These are phyloP conservation scores for Laticauda colubrina DNA, from an alignment of 2,113 vertebrate genomes.

Conservation along the genomic window DNA sequence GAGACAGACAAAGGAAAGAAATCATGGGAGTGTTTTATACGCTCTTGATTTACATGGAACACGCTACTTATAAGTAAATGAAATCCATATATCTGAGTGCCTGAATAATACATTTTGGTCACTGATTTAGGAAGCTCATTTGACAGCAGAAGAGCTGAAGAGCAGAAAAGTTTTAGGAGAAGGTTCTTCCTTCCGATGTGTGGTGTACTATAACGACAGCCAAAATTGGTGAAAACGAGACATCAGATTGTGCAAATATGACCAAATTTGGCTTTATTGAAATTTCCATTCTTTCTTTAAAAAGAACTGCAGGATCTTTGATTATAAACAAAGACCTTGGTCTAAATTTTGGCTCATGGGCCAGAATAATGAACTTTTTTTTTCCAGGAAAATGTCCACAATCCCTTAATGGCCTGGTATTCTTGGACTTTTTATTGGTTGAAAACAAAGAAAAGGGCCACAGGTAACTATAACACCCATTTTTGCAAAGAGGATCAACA, in stretches of 20 bases:
- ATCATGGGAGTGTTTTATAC: not conserved
- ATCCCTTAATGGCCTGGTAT: too few relatives aligned
- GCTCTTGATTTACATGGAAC: not conserved
- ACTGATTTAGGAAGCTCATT: not conserved
- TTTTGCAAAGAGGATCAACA: too few relatives aligned
- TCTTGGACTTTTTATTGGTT: too few relatives aligned
- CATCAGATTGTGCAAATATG: not conserved
- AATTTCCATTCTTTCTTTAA: too few relatives aligned
- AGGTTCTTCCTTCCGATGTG: not conserved
- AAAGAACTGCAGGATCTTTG: too few relatives aligned
- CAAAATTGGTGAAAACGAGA: not conserved
- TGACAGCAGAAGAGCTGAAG: not conserved
- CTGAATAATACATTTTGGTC: not conserved
- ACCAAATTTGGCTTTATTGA: too few relatives aligned
- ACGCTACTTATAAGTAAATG: not conserved
- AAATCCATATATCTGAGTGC: not conserved
- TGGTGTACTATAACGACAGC: not conserved
- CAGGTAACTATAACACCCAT: too few relatives aligned
- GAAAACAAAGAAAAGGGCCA: too few relatives aligned
- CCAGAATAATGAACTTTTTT: too few relatives aligned
- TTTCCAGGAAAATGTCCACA: too few relatives aligned
- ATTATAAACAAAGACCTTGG: too few relatives aligned
- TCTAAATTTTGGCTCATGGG: too few relatives aligned
- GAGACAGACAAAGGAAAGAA: slow-evolving; percentile 33
- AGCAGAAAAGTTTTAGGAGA: not conserved